Evolutionary conservation across 2,113 vertebrate species (phyloP).

Genomic region (Actenoides lindsayi): DNA sequence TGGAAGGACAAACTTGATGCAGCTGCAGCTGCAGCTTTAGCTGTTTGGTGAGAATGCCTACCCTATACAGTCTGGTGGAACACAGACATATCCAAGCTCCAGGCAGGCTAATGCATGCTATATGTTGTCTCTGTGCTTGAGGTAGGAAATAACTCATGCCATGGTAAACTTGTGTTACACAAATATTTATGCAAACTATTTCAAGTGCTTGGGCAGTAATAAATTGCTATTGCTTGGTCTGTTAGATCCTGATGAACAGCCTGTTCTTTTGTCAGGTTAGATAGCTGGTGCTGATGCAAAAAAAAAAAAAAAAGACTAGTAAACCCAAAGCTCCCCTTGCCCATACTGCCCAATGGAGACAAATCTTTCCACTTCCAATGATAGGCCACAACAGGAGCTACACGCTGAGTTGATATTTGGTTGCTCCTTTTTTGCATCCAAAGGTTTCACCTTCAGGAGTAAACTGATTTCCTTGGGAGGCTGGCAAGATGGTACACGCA

Average conservation of each 20-base stretch:
- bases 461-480: background rate
- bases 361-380: background rate
- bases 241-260: background rate
- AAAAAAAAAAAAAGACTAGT: background rate
- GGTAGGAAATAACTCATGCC: background rate
- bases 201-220: background rate
- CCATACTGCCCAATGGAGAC: background rate
- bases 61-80: background rate
- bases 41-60: background rate
- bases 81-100: background rate
- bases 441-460: background rate
- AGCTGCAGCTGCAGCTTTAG: background rate
- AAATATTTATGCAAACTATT: constrained; percentile 36
- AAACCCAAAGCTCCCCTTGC: background rate
- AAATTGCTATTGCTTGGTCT: background rate
- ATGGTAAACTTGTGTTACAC: background rate
- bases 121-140: background rate
- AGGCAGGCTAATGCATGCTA: background rate
- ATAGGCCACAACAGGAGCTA: background rate
- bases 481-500: background rate
- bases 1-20: background rate
- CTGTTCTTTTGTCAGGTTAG: constrained; percentile 6
- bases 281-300: background rate
- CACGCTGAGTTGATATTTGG: background rate
- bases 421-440: background rate